These are phyloP conservation scores for Petrocephalus microphthalmus DNA, from an alignment of 2,113 vertebrate species.

Conservation along the genomic window DNA sequence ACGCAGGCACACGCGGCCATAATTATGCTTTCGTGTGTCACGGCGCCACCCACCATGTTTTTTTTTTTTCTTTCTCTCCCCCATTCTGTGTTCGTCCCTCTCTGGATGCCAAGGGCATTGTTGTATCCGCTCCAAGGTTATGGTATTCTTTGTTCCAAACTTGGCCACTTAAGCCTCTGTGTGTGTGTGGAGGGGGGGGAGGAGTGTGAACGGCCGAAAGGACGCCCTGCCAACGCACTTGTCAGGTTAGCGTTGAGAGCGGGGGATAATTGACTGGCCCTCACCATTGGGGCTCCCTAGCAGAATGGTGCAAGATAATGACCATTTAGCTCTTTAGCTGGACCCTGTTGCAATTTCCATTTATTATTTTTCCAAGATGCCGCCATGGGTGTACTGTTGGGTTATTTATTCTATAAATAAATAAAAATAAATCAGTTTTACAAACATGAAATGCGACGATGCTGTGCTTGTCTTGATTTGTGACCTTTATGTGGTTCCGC, in stretches of 20 bases:
- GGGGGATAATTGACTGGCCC: slow-evolving; percentile 58
- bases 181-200: not conserved
- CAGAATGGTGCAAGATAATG: slow-evolving; percentile 51
- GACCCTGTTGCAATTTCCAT: slow-evolving; percentile 41
- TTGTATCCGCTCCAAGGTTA: not conserved
- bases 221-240: slow-evolving; percentile 61
- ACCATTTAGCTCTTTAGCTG: slow-evolving; percentile 53
- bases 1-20: not conserved
- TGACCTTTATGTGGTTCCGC: slow-evolving; percentile 35
- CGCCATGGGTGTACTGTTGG: slow-evolving; percentile 44
- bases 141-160: not conserved
- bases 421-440: not conserved
- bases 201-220: slow-evolving; percentile 43
- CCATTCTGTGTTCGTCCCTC: not conserved
- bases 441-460: not conserved
- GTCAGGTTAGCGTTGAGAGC: slow-evolving; percentile 49
- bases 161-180: not conserved
- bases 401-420: slow-evolving; percentile 7
- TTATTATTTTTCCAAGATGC: not conserved
- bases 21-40: not conserved
- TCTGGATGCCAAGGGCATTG: not conserved
- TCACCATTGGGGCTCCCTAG: slow-evolving; percentile 29
- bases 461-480: not conserved
- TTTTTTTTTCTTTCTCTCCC: not conserved
- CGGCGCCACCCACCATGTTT: not conserved